Base-by-base conservation (phyloP, 2,888 invertebrate species). In the Parnassius apollo region DNA sequence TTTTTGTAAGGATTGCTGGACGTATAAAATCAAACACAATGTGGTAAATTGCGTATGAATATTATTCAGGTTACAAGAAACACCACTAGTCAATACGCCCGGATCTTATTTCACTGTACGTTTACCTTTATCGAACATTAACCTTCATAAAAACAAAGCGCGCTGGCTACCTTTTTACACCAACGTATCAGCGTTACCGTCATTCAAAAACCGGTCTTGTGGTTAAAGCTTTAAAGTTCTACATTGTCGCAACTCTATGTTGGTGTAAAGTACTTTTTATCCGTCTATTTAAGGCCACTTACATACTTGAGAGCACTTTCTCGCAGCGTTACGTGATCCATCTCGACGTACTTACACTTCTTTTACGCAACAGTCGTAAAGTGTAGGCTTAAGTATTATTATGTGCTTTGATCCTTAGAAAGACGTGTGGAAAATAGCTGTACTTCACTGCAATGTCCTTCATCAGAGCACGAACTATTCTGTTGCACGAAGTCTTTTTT, bases 291-390 rank as follows among this genome's bases (percentile, higher is more conserved):
- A 69, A 66, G 68, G 69, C 61, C 60, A 61, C 68, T 65, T 66
- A 67, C 70, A 70, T 70, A 71, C 71, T 68, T 65, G 59, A 67
- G 69, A 71, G 65, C 68, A 71, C 71, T 72, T 72, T 74, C 72
- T 65, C 67, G 64, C 50, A 55, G 58, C 65, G 68, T 67, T 66
- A 68, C 62, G 62, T 50, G 63, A 66, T 51, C 45, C 60, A 59
- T 54, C 62, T 46, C 60, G 58, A 13, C 42, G n/a, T 42, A 44
- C 58, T 50, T 55, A 11, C 45, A 45, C 61, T 9, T 57, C 13
- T 45, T 35, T 59, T 45, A 35, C 52, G 57, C 42, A 61, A 61
- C 35, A 49, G 9, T 49, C 49, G 13, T 49, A 49, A 49, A 49
- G 13, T 13, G 18, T 7, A 49, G 18, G 13, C 49, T 49, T n/a